These are phyloP conservation scores for Acanthaster planci DNA, from an alignment of 35 echinoderm and acorn worm species.

Conservation along the genomic window DNA sequence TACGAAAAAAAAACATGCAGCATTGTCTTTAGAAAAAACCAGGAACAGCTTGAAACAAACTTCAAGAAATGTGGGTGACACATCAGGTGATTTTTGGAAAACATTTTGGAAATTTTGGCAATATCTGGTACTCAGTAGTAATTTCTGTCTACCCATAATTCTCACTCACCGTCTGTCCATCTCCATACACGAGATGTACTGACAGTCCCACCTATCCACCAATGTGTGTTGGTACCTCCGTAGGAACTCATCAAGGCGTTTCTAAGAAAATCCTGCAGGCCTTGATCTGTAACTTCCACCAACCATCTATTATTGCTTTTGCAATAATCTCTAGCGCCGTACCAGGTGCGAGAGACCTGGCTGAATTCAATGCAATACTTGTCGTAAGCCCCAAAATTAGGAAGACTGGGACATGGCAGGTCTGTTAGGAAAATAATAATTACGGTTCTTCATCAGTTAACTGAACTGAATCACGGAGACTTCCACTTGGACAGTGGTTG, in stretches of 20 bases:
- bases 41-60: too few relatives aligned
- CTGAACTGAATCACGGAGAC: too few relatives aligned
- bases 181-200: background rate
- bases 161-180: conserved; percentile 10
- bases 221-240: background rate
- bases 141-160: background rate
- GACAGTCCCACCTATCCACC: background rate
- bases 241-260: background rate
- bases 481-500: too few relatives aligned
- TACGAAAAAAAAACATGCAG: background rate
- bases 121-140: too few relatives aligned
- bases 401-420: too few relatives aligned
- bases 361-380: too few relatives aligned
- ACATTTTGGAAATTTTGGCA: too few relatives aligned
- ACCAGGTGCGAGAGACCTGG: background rate
- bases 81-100: too few relatives aligned
- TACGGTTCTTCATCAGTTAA: too few relatives aligned
- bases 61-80: too few relatives aligned
- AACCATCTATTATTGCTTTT: background rate
- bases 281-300: background rate
- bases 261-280: background rate
- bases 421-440: too few relatives aligned
- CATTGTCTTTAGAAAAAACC: background rate
- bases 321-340: background rate
- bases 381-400: too few relatives aligned